These are phyloP conservation scores for Accipiter cooperii DNA, from an alignment of 2,113 vertebrate species.

Conservation along the genomic window DNA sequence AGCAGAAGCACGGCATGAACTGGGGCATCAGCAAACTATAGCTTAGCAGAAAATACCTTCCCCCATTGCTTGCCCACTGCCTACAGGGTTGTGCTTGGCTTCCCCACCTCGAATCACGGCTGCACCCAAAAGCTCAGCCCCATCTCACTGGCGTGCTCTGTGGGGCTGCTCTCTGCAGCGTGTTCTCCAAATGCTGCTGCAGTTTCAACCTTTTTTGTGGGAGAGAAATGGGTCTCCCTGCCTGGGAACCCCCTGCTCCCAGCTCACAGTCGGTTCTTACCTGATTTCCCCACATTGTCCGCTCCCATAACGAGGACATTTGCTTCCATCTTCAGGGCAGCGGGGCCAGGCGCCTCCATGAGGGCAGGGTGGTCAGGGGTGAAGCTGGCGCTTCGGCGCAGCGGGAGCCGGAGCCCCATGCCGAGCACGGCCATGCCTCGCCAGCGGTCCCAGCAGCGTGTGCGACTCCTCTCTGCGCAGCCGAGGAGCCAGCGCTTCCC, in stretches of 20 bases:
- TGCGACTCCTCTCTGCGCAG: not conserved
- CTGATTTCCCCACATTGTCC: conserved; percentile 82
- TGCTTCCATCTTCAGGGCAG: conserved; percentile 69
- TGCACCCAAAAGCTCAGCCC: not conserved
- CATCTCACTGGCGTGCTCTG: not conserved
- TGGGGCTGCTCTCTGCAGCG: not conserved
- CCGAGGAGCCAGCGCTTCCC: not conserved
- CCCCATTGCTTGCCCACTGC: fast-evolving
- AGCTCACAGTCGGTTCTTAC: not conserved
- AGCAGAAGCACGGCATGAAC: not conserved
- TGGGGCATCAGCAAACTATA: not conserved
- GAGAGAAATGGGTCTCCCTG: not conserved
- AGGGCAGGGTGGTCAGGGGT: conserved; percentile 57
- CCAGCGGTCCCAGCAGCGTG: not conserved
- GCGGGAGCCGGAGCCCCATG: conserved; percentile 65
- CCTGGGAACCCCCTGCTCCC: not conserved
- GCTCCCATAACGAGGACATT: conserved; percentile 81
- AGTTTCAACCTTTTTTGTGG: not conserved
- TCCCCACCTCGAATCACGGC: not conserved
- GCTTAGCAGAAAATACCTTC: not conserved
- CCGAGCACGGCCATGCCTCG: not conserved
- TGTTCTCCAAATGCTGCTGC: not conserved
- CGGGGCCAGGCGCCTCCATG: conserved; percentile 8
- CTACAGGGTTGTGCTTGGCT: not conserved
- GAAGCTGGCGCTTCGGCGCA: conserved; percentile 67